phyloP scores from a whole-genome alignment of 2,797 vertebrate species.

The Eleutherodactylus coqui region DNA sequence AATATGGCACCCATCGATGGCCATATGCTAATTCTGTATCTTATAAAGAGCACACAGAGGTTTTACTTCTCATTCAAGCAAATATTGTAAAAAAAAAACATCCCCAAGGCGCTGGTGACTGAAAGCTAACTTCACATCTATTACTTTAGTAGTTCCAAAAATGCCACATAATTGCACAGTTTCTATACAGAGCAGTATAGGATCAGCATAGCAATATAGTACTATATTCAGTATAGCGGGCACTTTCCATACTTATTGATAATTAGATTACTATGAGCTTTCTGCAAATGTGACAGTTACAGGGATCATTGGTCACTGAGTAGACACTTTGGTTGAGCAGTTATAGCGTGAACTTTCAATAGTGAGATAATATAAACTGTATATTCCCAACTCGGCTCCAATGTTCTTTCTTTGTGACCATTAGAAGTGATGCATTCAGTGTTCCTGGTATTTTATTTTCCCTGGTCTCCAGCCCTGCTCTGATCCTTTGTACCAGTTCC shows the following conservation, averaged over 20 bases:
- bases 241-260: too few relatives aligned
- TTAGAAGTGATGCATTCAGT: neutral
- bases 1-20: too few relatives aligned
- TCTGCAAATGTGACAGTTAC: neutral
- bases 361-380: neutral
- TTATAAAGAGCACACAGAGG: too few relatives aligned
- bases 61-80: too few relatives aligned
- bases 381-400: neutral
- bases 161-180: neutral
- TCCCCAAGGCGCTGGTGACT: too few relatives aligned
- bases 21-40: too few relatives aligned
- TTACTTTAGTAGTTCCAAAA: too few relatives aligned
- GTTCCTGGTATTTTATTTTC: neutral
- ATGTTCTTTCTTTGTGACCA: neutral
- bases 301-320: neutral
- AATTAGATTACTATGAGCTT: neutral
- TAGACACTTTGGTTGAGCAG: neutral
- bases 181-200: neutral
- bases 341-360: neutral
- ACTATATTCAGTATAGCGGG: neutral
- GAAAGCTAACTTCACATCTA: too few relatives aligned
- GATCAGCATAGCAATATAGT: neutral
- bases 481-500: neutral
- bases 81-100: too few relatives aligned
- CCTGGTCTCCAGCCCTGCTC: neutral